Evolutionary conservation across 2,888 invertebrate genomes (phyloP), one percentile per base, ranked within the genome.

Genomic region (Heliconius charithonia): DNA sequence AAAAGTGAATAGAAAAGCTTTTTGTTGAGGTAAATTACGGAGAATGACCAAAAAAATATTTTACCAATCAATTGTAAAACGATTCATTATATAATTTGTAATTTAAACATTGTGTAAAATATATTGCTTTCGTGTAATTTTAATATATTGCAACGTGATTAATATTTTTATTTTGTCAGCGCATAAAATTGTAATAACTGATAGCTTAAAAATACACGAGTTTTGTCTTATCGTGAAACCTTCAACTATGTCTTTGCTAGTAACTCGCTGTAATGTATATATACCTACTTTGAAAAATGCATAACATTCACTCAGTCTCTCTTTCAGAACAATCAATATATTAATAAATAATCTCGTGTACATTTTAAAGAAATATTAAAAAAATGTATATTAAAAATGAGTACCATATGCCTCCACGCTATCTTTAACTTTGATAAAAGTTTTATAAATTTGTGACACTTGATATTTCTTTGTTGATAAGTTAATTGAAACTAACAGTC

Each of bases 151-250:
- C 25, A 25, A 41, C 16, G 7, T 41, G 4, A 22, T 67, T 3
- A 10, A 37, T 37, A 12, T 13, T 45, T 69, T 69, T 25, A 25
- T 16, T 69, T 69, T 69, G 25, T 41, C 45, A 45, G 41, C 69
- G 41, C 41, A 25, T 41, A 29, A 16, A 25, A 41, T n/a, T 25
- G 41, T 41, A 41, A 37, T 7, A 9, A 4, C 25, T 41, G 0
- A 3, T 25, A 6, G 25, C 13, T 41, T 25, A 25, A 37, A 32
- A 67, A 69, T 7, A 25, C 41, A 25, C 41, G 37, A 69, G 41
- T 25, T 41, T 69, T 41, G 67, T 25, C 67, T 32, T 67, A 37
- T 37, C 37, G n/a, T n/a, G 67, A 37, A 66, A 66, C 66, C 12
- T 66, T 41, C 41, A 67, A 41, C 10, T 9, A 66, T 67, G n/a